Conservation (phyloP, 2,113 vertebrate species). For the Mastomys natalensis region DNA sequence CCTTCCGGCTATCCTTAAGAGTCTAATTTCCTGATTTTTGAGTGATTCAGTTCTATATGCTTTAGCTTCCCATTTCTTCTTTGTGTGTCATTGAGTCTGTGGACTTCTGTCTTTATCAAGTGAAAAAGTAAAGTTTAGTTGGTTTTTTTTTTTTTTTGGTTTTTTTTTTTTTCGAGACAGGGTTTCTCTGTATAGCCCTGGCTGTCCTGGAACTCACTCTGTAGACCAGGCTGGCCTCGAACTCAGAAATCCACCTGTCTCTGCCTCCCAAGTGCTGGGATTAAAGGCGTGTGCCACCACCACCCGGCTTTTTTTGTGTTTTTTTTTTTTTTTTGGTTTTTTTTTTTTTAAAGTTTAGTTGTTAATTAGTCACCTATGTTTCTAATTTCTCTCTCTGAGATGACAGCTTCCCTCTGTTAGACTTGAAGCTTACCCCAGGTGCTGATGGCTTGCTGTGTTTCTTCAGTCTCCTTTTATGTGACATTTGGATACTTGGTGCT, state of each 20-base stretch:
- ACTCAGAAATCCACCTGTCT: too few species aligned
- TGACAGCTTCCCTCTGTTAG: neutral
- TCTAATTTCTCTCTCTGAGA: neutral
- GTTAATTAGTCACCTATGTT: neutral
- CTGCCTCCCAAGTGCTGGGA: too few species aligned
- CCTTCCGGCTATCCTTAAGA: neutral
- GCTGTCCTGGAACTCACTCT: too few species aligned
- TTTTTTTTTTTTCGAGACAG: too few species aligned
- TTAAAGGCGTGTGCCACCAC: too few species aligned
- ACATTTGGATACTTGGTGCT: neutral
- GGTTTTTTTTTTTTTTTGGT: too few species aligned
- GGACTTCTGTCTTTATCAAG: slow-evolving; percentile 12
- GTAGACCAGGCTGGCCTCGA: too few species aligned
- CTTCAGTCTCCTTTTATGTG: neutral
- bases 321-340: too few species aligned
- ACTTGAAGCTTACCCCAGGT: neutral
- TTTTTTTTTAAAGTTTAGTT: neutral
- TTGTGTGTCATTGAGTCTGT: neutral
- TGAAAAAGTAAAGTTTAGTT: neutral
- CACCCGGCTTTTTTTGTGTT: too few species aligned
- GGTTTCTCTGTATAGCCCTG: too few species aligned
- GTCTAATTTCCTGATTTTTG: neutral
- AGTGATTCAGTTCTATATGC: neutral
- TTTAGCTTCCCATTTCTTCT: neutral
- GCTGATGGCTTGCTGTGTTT: neutral